A percentile compares a stretch with the other conserved stretches of the same genome.
phyloP scores from a whole-genome alignment of 1,140 invertebrate species.

The Ylistrum balloti region DNA sequence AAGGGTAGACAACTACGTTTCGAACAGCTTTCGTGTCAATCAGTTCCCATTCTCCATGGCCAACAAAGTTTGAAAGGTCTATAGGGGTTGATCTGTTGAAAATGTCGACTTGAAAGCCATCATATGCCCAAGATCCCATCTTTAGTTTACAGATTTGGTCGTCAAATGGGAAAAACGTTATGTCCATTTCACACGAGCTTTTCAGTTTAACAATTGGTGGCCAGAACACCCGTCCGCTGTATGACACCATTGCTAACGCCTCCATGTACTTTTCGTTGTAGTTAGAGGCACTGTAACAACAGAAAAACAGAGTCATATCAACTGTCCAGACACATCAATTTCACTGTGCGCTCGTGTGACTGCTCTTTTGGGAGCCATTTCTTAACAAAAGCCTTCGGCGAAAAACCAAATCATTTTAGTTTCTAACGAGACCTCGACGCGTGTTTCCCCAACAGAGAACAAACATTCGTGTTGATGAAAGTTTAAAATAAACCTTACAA shows the following conservation, averaged over 20 bases:
- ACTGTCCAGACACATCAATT: too few species aligned
- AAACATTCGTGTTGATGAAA: too few species aligned
- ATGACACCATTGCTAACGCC: constrained; percentile 78
- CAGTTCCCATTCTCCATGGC: constrained; percentile 85
- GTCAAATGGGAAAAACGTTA: constrained; percentile 83
- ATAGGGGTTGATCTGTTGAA: constrained; percentile 84
- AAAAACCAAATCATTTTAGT: too few species aligned
- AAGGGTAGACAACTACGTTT: constrained; percentile 84
- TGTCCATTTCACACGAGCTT: constrained; percentile 94
- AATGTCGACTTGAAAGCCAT: constrained; percentile 84
- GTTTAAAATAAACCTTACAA: too few species aligned
- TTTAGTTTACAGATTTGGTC: constrained; percentile 80
- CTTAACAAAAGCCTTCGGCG: too few species aligned
- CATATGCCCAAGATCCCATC: constrained; percentile 81
- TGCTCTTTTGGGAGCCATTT: too few species aligned
- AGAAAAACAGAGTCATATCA: background rate
- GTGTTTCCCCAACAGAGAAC: too few species aligned
- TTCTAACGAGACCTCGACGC: too few species aligned
- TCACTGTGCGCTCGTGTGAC: too few species aligned
- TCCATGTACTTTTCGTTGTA: constrained; percentile 85
- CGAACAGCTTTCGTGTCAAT: constrained; percentile 83
- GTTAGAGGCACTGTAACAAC: constrained; percentile 84
- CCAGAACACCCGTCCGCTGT: constrained; percentile 77
- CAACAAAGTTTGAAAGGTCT: constrained; percentile 86
- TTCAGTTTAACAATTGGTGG: constrained; percentile 80